Conservation (phyloP, 2,888 invertebrate genomes). For the Sthenelais limicola region DNA sequence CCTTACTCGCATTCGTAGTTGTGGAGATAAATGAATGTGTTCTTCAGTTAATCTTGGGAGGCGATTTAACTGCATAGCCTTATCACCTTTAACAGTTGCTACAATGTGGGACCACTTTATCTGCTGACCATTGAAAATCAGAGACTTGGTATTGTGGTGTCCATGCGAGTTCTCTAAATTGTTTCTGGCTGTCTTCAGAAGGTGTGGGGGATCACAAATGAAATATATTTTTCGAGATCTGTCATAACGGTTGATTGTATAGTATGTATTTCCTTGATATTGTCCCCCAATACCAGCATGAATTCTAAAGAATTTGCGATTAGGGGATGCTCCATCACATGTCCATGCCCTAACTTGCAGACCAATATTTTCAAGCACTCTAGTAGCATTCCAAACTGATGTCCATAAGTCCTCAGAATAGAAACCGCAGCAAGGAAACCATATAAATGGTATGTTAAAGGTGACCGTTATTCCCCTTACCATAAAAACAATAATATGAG, state of each 20-base stretch:
- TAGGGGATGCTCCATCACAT: conserved; percentile 31
- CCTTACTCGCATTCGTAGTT: conserved; percentile 13
- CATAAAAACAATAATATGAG: conserved; percentile 26
- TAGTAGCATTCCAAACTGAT: not conserved
- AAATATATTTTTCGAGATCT: conserved; percentile 21
- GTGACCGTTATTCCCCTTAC: conserved; percentile 21
- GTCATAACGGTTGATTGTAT: conserved; percentile 8
- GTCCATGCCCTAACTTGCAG: not conserved
- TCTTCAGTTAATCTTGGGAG: conserved; percentile 2
- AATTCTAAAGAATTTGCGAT: conserved; percentile 30
- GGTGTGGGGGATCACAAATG: conserved; percentile 32
- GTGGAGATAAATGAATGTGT: conserved; percentile 25
- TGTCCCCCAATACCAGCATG: not conserved
- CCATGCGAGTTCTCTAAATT: conserved; percentile 23
- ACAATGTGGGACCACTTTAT: conserved; percentile 7
- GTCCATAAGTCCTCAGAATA: not conserved
- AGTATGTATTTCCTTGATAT: conserved; percentile 10
- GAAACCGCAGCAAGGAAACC: conserved; percentile 8
- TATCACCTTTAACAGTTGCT: not conserved
- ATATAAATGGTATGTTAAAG: conserved; percentile 15
- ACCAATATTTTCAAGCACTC: conserved; percentile 11
- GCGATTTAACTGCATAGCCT: not conserved
- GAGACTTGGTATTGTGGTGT: conserved; percentile 8
- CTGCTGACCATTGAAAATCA: not conserved
- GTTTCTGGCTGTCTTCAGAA: conserved; percentile 24